Evolutionary conservation across 2,888 invertebrate species (phyloP).

Genomic region (Prosapia bicincta): DNA sequence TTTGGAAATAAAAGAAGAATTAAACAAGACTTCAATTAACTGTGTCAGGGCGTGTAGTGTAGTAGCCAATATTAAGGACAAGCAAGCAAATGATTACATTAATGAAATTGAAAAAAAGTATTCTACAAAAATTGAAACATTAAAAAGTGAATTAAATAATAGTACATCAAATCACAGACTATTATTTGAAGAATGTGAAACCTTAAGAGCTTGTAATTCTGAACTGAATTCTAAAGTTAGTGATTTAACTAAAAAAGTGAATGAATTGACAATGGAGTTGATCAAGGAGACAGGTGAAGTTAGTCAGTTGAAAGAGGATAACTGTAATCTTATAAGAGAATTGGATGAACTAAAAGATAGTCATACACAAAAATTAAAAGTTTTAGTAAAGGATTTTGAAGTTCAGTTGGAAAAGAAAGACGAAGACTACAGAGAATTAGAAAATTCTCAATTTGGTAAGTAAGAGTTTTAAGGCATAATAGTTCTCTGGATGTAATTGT

Average conservation of each 20-base stretch:
- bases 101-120: neutral
- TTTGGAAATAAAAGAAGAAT: conserved; percentile 17
- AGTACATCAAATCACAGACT: neutral
- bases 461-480: too few relatives aligned
- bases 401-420: conserved; percentile 15
- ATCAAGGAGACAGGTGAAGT: conserved; percentile 11
- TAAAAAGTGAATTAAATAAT: neutral
- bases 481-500: too few relatives aligned
- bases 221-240: neutral
- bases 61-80: neutral
- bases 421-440: conserved; percentile 10
- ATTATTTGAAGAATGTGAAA: neutral
- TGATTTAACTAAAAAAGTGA: neutral
- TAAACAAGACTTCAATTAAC: conserved; percentile 11
- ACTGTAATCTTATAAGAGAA: conserved; percentile 30
- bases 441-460: conserved; percentile 25
- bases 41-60: neutral
- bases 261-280: neutral
- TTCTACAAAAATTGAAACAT: neutral
- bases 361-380: conserved; percentile 12
- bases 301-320: conserved; percentile 22
- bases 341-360: conserved; percentile 16
- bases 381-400: conserved; percentile 21
- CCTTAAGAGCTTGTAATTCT: neutral
- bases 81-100: neutral